Percentiles rank a stretch among this genome's conserved stretches.
Evolutionary conservation across 2,888 invertebrate species (phyloP).

Genomic region (Cataglyphis altisquamis): DNA sequence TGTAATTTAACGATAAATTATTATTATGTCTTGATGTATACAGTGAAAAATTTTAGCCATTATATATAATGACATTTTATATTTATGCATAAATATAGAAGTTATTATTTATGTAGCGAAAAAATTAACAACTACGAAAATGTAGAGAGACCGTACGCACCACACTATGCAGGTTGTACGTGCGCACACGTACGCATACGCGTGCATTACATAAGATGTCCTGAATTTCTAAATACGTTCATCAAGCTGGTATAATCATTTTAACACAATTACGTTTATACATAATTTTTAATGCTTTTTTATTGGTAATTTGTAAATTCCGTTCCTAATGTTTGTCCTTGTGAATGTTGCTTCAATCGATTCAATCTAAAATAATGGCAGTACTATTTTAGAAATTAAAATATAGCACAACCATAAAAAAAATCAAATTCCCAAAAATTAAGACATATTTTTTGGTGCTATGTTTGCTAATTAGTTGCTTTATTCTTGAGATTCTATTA

Average conservation of each 20-base stretch:
- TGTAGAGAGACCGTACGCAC: background rate
- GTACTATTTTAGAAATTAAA: background rate
- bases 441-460: background rate
- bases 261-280: background rate
- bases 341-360: background rate
- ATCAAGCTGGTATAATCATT: background rate
- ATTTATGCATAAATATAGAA: background rate
- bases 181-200: background rate
- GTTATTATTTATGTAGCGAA: background rate
- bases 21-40: background rate
- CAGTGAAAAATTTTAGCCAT: background rate
- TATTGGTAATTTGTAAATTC: background rate
- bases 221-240: background rate
- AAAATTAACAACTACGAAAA: constrained; percentile 10
- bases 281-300: background rate
- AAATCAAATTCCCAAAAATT: background rate
- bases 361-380: background rate
- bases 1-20: background rate
- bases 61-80: background rate
- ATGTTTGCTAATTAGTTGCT: background rate
- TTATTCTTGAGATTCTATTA: background rate
- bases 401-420: background rate
- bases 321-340: background rate
- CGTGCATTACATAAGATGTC: background rate
- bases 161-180: background rate